Percentiles rank a stretch among this genome's conserved stretches.
Conservation (phyloP, 2,888 invertebrate genomes). For the Lepetodrilus schrolli region DNA sequence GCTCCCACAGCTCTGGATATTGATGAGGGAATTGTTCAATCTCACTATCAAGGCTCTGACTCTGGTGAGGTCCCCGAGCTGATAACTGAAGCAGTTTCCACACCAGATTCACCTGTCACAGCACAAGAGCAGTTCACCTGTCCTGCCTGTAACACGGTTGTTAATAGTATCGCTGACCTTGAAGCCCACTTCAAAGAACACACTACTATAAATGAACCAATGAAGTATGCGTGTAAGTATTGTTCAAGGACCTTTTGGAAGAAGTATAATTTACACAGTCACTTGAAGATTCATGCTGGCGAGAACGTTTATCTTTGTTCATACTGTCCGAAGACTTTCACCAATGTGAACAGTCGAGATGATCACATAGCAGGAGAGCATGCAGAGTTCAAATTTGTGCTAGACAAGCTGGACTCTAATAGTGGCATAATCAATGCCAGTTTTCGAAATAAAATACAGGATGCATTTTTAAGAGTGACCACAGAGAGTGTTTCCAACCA, state of each 20-base stretch:
- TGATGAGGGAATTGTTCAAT: no score
- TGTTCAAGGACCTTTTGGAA: neutral
- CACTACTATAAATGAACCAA: neutral
- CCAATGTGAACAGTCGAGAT: neutral
- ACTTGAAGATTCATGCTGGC: constrained; percentile 8
- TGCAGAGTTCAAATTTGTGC: no score
- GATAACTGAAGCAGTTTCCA: no score
- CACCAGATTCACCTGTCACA: no score
- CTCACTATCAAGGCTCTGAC: no score
- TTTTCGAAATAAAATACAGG: neutral
- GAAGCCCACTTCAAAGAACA: neutral
- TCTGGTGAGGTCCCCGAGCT: no score
- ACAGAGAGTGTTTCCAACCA: no score
- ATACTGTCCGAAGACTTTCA: constrained; percentile 6
- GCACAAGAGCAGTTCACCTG: no score
- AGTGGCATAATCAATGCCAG: neutral
- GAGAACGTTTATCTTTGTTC: neutral
- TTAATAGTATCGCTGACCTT: neutral
- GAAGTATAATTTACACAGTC: neutral
- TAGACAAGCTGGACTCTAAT: no score
- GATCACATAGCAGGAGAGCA: no score
- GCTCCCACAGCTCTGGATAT: no score
- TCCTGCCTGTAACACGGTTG: neutral
- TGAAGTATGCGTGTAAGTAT: neutral
- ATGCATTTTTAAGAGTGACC: neutral